Evolutionary conservation across 2,888 invertebrate species (phyloP).

Genomic region (Ichneumon xanthorius): DNA sequence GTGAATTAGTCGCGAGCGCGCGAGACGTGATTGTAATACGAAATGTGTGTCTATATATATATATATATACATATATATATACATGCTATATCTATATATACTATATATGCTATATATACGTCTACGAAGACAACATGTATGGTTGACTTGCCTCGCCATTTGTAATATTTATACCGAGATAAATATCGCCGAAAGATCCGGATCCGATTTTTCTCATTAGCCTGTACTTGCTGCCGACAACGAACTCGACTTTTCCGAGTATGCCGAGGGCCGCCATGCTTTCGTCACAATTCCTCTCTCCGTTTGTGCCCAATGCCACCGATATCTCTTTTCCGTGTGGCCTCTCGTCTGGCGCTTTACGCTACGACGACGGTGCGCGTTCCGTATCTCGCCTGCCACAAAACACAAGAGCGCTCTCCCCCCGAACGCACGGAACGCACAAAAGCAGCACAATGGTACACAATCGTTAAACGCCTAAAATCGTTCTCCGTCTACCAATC

Average conservation of each 20-base stretch:
- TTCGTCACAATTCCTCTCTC: conserved; percentile 42
- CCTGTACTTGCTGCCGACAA: conserved; percentile 97
- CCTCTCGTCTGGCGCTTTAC: not conserved
- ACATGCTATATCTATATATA: not conserved
- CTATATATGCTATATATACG: not conserved
- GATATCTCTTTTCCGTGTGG: conserved; percentile 38
- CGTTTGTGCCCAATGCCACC: conserved; percentile 28
- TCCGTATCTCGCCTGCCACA: conserved; percentile 49
- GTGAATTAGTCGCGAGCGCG: conserved; percentile 18
- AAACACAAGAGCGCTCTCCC: conserved; percentile 59
- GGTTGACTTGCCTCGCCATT: conserved; percentile 91
- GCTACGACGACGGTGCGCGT: conserved; percentile 19
- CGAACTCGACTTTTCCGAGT: conserved; percentile 88
- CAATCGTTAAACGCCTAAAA: not conserved
- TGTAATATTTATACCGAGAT: conserved; percentile 95
- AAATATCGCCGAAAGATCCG: conserved; percentile 99
- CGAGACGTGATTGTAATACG: conserved; percentile 40
- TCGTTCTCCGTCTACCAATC: not conserved
- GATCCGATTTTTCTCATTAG: conserved; percentile 98
- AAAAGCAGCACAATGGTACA: conserved; percentile 51
- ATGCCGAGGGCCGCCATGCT: conserved; percentile 73
- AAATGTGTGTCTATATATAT: not conserved
- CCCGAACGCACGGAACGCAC: conserved; percentile 67
- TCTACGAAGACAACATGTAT: not conserved
- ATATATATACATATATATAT: not conserved